These are phyloP conservation scores for Pseudochirops corinnae DNA, from an alignment of 2,797 vertebrate species.

Conservation along the genomic window DNA sequence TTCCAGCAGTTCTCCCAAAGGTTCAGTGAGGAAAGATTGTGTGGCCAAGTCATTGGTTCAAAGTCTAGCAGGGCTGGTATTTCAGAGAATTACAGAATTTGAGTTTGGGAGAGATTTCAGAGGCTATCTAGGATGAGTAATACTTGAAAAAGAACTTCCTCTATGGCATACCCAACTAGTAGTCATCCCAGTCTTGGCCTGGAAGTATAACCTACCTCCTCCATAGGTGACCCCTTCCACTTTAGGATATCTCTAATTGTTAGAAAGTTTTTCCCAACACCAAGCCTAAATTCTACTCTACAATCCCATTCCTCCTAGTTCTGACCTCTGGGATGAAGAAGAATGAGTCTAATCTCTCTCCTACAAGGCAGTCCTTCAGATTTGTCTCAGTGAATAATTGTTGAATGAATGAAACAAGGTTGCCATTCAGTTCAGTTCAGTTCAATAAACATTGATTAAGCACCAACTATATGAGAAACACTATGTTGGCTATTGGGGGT, in stretches of 20 bases:
- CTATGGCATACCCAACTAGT: background rate
- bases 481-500: too few species aligned
- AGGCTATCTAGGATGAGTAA: background rate
- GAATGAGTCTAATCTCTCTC: background rate
- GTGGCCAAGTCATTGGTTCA: background rate
- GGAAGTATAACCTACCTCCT: background rate
- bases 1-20: background rate
- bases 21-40: background rate
- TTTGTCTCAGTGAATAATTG: background rate
- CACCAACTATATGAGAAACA: too few species aligned
- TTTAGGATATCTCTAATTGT: background rate
- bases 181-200: background rate
- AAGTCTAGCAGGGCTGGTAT: background rate
- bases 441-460: background rate
- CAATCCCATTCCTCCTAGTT: background rate
- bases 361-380: background rate
- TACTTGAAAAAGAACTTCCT: background rate
- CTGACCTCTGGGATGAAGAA: background rate
- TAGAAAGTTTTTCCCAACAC: background rate
- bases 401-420: background rate
- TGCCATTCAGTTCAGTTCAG: background rate
- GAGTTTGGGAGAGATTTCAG: background rate
- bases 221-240: background rate
- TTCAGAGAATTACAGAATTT: background rate
- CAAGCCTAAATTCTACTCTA: background rate